Evolutionary conservation across 2,113 vertebrate genomes (phyloP).

Genomic region (Pongo pygmaeus): DNA sequence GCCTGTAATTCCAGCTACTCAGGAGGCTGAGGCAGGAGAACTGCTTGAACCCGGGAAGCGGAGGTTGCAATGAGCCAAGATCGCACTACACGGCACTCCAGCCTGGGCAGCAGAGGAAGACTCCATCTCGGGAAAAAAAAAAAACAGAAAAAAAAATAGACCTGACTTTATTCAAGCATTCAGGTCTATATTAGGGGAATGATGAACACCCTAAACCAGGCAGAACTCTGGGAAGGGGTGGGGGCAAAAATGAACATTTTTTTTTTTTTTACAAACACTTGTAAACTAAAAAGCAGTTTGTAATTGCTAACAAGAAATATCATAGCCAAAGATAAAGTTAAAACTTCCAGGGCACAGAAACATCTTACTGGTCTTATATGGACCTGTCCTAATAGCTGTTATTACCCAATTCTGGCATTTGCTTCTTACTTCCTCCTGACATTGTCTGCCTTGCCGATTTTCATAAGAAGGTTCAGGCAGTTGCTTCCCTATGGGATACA

Average conservation of each 20-base stretch:
- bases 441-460: constrained; percentile 18
- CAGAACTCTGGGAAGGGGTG: not conserved
- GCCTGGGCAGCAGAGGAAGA: too few species aligned
- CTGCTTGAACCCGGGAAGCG: too few species aligned
- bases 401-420: constrained; percentile 2
- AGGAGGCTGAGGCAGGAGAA: too few species aligned
- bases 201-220: not conserved
- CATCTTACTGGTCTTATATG: not conserved
- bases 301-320: not conserved
- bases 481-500: constrained; percentile 38
- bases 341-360: not conserved
- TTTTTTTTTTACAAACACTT: not conserved
- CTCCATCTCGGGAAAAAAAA: not conserved
- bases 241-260: not conserved
- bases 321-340: constrained; percentile 3
- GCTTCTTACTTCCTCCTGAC: constrained; percentile 25
- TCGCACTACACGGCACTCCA: too few species aligned
- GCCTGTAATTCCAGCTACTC: too few species aligned
- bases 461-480: not conserved
- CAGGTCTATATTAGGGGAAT: not conserved
- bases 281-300: not conserved
- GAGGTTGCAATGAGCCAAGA: too few species aligned
- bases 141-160: not conserved
- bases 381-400: not conserved
- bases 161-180: not conserved